Evolutionary conservation across 92 coral and sea anemone genomes (phyloP), one percentile per base, ranked within the genome.

Genomic region (Heliopora coerulea): DNA sequence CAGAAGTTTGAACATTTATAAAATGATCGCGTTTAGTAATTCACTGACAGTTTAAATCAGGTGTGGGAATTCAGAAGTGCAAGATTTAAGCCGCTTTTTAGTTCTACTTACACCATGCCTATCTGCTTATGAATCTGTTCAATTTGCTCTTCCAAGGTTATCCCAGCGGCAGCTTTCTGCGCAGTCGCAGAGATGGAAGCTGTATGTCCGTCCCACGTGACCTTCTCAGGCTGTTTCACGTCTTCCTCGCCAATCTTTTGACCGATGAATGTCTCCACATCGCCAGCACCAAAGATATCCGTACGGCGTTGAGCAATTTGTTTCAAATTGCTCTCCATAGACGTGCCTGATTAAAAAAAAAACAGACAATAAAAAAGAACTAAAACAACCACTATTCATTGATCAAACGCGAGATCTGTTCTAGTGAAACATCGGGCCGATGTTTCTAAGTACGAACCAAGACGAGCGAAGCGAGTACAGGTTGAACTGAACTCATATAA

Each of bases 271-370:
- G 98, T 93, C 64, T 93, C 98, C 41, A 90, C 98, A 74, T 89
- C 97, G 65, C 97, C 96, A 73, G 96, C 96, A 40, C 98, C 98
- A 78, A 93, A 93, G 88, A 93, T 93, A 81, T 93, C 98, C 12
- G 98, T 93, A 81, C 98, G 98, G 21, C 98, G 85, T 85, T 90
- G 91, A 9, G 98, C 98, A 54, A 93, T 81, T 65, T 86, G 96
- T 68, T 90, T 93, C 78, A 93, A 88, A 80, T 91, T 93, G 79
- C 95, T 93, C 12, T 96, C 98, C 68, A 93, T 93, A 10, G 91
- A 88, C 79, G 89, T 67, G 56, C 96, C 98, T n/a, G n/a, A n/a
- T n/a, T 93, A 59, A 28, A 12, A 58, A 27, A 61, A 11, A 19
- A 54, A 54, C 24, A 3, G 12, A 8, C 1, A 54, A 27, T 17